Base-by-base conservation (phyloP, 2,113 vertebrate genomes). In the Prionailurus bengalensis region DNA sequence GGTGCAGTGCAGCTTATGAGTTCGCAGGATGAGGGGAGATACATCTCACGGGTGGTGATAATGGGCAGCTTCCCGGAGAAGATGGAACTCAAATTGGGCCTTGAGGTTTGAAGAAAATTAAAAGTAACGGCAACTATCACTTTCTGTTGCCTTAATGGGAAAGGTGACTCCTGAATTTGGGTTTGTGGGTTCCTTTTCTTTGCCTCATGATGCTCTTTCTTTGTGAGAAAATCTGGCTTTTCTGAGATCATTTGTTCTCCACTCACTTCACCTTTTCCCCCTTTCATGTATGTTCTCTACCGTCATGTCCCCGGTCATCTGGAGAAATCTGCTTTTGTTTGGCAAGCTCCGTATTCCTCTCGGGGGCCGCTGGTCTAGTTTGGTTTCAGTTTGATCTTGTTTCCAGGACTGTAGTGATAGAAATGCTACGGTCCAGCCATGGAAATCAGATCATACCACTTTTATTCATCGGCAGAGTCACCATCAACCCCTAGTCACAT, bases 381-480 rank as follows among this genome's bases (percentile, higher is more conserved):
- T 91, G 79, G 17, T 82, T 87, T 95, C 92, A 85, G 5, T 73
- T 92, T 83, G 55, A 19, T 91, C 80, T 92, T 74, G 9, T 93
- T 90, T 91, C 71, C n/a, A 92, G 70, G 45, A 17, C 68, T 33
- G 6, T 65, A 70, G 84, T 66, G 61, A 82, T 63, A 58, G 94
- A 94, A 96, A 74, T 9, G 25, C 10, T 63, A 13, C 13, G n/a
- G 65, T 16, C 19, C 39, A 79, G n/a, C 16, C 70, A 66, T 91
- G 73, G 89, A 89, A 96, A 93, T 82, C 53, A 78, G 45, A 88
- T 73, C 91, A 36, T 14, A 74, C 42, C 7, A 15, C 16, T 71
- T 78, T 31, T 10, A 10, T 94, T 68, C 73, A 86, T 76, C 55
- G 80, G 16, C 5, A 29, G 68, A 42, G 36, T 94, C 68, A 55